phyloP scores from a whole-genome alignment of 2,888 invertebrate genomes.

The Ennomos erosarius region DNA sequence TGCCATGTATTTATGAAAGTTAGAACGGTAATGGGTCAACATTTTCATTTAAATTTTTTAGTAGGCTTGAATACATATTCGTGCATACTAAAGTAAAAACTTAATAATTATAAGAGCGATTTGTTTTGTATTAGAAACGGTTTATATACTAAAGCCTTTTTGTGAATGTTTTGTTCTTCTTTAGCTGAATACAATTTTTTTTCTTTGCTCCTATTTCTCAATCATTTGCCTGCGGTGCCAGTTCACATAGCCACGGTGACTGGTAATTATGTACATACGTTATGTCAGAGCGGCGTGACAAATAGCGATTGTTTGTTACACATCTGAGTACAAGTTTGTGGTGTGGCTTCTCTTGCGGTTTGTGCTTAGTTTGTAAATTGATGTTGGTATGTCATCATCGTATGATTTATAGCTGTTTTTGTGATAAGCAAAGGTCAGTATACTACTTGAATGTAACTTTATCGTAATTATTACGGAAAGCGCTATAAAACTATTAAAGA shows the following conservation, averaged over 20 bases:
- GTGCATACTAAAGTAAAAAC: too few species aligned
- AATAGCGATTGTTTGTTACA: constrained; percentile 33
- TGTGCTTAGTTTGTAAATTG: constrained; percentile 5
- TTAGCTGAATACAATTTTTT: neutral
- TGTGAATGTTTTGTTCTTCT: too few species aligned
- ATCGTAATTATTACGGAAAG: too few species aligned
- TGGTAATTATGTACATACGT: constrained; percentile 39
- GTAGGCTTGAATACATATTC: constrained; percentile 24
- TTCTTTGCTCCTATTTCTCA: constrained; percentile 1
- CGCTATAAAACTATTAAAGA: too few species aligned
- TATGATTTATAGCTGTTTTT: too few species aligned
- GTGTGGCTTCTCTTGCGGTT: constrained; percentile 25
- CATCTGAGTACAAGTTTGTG: constrained; percentile 28
- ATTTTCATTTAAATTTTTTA: constrained; percentile 46
- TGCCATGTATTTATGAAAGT: constrained; percentile 42
- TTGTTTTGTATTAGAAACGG: too few species aligned
- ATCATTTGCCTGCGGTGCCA: constrained; percentile 17
- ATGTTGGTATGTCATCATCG: constrained; percentile 5
- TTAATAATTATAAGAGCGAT: too few species aligned
- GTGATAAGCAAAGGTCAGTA: too few species aligned
- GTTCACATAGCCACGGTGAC: constrained; percentile 11
- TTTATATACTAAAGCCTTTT: too few species aligned
- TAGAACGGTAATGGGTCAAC: constrained; percentile 34
- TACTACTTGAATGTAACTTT: too few species aligned
- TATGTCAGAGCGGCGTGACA: constrained; percentile 34